Conservation (phyloP, 2,888 invertebrate genomes). For the Neoascia interrupta region DNA sequence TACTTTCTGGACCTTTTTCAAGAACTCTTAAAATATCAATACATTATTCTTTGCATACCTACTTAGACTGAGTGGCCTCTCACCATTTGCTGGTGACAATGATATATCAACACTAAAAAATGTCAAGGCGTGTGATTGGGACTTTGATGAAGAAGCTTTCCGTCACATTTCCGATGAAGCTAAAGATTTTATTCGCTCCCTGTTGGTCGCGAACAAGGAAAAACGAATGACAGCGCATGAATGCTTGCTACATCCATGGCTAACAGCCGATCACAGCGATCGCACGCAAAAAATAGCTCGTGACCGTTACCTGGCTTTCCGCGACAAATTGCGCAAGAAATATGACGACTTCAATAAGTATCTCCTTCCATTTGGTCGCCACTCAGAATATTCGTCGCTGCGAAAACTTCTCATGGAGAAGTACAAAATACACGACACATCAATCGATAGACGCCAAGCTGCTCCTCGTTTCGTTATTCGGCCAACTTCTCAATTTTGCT, state of each 20-base stretch:
- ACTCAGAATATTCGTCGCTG: constrained; percentile 98
- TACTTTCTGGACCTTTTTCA: background rate
- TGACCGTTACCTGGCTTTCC: constrained; percentile 90
- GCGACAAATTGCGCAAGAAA: constrained; percentile 91
- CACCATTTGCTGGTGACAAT: constrained; percentile 99
- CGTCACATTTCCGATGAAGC: constrained; percentile 96
- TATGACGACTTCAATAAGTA: constrained; percentile 91
- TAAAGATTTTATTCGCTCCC: constrained; percentile 97
- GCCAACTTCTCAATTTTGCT: constrained; percentile 96
- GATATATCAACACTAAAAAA: constrained; percentile 99
- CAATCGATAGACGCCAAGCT: constrained; percentile 98
- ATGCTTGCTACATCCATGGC: constrained; percentile 96
- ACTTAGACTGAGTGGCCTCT: constrained; percentile 95
- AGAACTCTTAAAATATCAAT: too few species aligned
- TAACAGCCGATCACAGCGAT: constrained; percentile 91
- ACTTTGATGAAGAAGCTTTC: constrained; percentile 98
- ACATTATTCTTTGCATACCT: constrained; percentile 19
- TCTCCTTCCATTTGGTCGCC: constrained; percentile 95
- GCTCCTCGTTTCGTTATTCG: constrained; percentile 98
- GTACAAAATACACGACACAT: constrained; percentile 97
- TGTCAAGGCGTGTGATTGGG: constrained; percentile 99
- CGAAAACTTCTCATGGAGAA: constrained; percentile 97
- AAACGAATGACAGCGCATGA: constrained; percentile 99
- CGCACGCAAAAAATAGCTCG: constrained; percentile 90
- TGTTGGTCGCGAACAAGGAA: constrained; percentile 96